Conservation (phyloP, 1,140 invertebrate genomes). For the Cydia pomonella region DNA sequence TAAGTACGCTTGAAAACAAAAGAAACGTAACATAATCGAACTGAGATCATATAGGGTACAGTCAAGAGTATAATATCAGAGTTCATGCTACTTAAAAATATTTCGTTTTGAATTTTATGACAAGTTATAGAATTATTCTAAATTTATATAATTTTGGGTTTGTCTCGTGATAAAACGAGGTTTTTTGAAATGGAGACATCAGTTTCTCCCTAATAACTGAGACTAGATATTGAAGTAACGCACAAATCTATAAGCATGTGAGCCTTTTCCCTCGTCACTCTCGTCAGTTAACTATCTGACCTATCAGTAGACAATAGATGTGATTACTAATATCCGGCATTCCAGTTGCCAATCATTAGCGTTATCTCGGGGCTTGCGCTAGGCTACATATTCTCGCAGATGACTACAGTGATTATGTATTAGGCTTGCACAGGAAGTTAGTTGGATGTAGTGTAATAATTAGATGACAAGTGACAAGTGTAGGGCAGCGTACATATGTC, state of each 20-base stretch:
- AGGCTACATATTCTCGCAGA: not conserved
- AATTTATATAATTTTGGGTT: too few species aligned
- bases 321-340: constrained; percentile 17
- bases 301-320: constrained; percentile 5
- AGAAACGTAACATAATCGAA: not conserved
- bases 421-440: not conserved
- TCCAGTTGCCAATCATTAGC: constrained; percentile 17
- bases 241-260: not conserved
- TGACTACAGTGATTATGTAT: not conserved
- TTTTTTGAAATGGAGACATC: too few species aligned
- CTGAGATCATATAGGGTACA: not conserved
- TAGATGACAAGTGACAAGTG: not conserved
- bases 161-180: too few species aligned
- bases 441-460: not conserved
- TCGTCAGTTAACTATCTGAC: not conserved
- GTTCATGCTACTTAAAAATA: too few species aligned
- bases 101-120: too few species aligned
- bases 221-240: too few species aligned
- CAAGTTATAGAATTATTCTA: too few species aligned
- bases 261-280: not conserved
- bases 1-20: not conserved
- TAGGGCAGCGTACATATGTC: too few species aligned
- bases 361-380: constrained; percentile 13
- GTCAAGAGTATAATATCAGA: not conserved
- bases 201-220: too few species aligned